Evolutionary conservation across 2,113 vertebrate species (phyloP).

Genomic region (Turdus rufiventris): DNA sequence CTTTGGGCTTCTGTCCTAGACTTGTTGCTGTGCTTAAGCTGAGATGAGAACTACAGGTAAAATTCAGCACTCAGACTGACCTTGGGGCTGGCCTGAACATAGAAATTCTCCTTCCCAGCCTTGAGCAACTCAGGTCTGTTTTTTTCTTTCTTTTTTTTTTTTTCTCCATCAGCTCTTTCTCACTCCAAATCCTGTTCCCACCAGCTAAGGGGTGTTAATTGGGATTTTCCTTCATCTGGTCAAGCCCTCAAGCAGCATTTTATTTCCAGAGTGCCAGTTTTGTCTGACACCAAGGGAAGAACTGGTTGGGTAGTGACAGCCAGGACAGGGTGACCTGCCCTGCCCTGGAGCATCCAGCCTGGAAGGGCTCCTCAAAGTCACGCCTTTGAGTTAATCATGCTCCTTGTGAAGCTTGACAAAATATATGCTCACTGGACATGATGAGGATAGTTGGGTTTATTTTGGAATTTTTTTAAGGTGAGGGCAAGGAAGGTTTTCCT

Average conservation of each 20-base stretch:
- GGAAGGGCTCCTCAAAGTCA: neutral
- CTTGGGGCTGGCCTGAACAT: neutral
- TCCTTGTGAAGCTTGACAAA: neutral
- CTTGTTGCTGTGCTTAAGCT: neutral
- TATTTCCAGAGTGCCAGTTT: neutral
- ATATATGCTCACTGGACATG: neutral
- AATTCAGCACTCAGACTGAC: neutral
- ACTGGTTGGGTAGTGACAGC: neutral
- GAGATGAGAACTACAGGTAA: neutral
- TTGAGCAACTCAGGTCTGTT: neutral
- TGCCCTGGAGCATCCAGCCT: neutral
- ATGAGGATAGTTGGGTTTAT: neutral
- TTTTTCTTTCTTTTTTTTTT: neutral
- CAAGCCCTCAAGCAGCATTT: neutral
- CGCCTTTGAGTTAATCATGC: neutral
- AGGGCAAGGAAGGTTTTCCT: slow-evolving; percentile 8
- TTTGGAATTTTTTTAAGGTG: neutral
- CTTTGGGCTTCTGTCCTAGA: neutral
- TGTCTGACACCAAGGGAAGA: rapidly evolving
- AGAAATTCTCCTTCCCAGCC: neutral
- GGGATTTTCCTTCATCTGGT: neutral
- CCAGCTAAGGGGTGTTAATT: neutral
- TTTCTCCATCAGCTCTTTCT: neutral
- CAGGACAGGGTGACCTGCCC: neutral
- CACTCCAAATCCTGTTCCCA: neutral